A percentile compares a stretch with the other conserved stretches of the same genome.
phyloP scores from a whole-genome alignment of 53 echinoderm and acorn worm species.

The Stichopus horrens region DNA sequence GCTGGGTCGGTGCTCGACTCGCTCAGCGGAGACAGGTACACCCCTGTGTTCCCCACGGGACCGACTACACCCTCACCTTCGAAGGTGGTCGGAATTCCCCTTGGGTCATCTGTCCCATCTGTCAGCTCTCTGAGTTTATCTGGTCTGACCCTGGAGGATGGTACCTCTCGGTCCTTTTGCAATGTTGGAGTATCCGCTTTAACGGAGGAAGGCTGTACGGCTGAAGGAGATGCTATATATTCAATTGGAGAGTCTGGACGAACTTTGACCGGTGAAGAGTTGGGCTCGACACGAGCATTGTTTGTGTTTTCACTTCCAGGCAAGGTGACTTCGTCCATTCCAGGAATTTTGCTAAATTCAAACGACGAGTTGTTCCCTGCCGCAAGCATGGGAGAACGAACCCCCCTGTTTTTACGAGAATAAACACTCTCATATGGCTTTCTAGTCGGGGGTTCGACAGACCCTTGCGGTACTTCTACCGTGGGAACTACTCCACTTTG shows the following conservation, averaged over 20 bases:
- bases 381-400: constrained; percentile 39
- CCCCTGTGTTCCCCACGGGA: neutral
- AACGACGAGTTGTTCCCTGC: neutral
- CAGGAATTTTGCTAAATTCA: constrained; percentile 19
- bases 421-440: constrained; percentile 39
- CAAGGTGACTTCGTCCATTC: constrained; percentile 24
- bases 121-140: constrained; percentile 7
- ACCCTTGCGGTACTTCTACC: neutral
- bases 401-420: constrained; percentile 27
- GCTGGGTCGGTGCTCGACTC: constrained; percentile 24
- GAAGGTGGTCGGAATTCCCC: constrained; percentile 1
- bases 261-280: constrained; percentile 2
- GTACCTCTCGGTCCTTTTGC: constrained; percentile 26
- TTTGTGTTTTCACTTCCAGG: constrained; percentile 61
- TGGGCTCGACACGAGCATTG: constrained; percentile 55
- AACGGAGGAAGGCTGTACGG: constrained; percentile 62
- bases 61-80: constrained; percentile 6
- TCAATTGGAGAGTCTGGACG: constrained; percentile 61
- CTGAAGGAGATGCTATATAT: constrained; percentile 56
- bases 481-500: neutral
- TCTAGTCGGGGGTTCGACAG: no score
- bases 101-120: neutral
- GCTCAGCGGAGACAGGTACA: constrained; percentile 2
- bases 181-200: constrained; percentile 61
- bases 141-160: neutral